A percentile compares a stretch with the other conserved stretches of the same genome.
Evolutionary conservation across 35 echinoderm and acorn worm genomes (phyloP).

Genomic region (Lytechinus pictus): DNA sequence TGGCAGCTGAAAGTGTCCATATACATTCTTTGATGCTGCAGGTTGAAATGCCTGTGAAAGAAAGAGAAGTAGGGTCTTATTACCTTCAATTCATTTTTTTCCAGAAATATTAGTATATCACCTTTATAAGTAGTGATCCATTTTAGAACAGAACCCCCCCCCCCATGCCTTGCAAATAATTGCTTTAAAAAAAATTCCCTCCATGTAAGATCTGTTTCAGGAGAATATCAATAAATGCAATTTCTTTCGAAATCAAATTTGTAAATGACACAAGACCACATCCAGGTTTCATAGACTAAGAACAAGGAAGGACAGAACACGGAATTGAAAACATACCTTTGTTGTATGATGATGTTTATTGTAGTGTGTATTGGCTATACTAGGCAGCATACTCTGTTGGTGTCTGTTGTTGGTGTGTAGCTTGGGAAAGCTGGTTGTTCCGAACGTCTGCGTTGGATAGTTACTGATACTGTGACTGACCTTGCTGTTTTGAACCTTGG

Average conservation of each 20-base stretch:
- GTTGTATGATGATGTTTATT: constrained; percentile 83
- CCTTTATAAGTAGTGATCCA: no score
- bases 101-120: no score
- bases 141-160: no score
- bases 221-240: no score
- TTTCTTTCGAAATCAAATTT: no score
- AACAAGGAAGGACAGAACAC: neutral
- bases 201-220: no score
- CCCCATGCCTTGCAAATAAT: no score
- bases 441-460: constrained; percentile 64
- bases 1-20: constrained; percentile 96
- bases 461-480: constrained; percentile 63
- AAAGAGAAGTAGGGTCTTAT: neutral
- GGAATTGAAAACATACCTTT: constrained; percentile 68
- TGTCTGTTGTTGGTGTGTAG: constrained; percentile 65
- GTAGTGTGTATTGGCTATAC: constrained; percentile 96
- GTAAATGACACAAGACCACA: no score
- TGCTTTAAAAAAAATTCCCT: no score
- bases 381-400: constrained; percentile 87
- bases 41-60: constrained; percentile 51
- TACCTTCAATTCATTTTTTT: no score
- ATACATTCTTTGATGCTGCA: constrained; percentile 83
- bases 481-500: constrained; percentile 81
- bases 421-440: constrained; percentile 90
- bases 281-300: no score